Evolutionary conservation across 1,140 invertebrate genomes (phyloP).

Genomic region (Drosophila willistoni): DNA sequence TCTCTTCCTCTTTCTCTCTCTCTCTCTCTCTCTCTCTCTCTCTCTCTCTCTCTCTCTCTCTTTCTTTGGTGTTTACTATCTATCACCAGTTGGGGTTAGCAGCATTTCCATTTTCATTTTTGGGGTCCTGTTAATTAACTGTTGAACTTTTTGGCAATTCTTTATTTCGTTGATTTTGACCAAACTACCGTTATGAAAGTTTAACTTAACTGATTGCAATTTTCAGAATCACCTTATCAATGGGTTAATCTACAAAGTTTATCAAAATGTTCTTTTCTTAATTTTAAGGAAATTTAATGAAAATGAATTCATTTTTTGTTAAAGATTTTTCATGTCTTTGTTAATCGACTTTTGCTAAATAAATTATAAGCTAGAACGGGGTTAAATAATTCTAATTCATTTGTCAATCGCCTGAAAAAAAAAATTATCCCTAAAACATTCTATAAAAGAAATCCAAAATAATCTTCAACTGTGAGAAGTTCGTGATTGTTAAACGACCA

Average conservation of each 20-base stretch:
- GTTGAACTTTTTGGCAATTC: slow-evolving; percentile 10
- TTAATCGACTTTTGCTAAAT: too few species aligned
- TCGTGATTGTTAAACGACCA: too few species aligned
- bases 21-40: not conserved
- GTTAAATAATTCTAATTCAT: too few species aligned
- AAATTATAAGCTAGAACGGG: too few species aligned
- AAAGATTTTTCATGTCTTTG: too few species aligned
- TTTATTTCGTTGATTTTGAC: not conserved
- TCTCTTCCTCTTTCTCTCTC: not conserved
- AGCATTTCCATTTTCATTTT: slow-evolving; percentile 9
- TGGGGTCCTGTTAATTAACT: slow-evolving; percentile 3
- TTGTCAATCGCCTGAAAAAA: too few species aligned
- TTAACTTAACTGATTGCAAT: slow-evolving; percentile 16
- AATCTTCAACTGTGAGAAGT: too few species aligned
- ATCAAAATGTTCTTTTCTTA: too few species aligned
- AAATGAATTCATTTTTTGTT: too few species aligned
- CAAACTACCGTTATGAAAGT: slow-evolving; percentile 1
- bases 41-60: not conserved
- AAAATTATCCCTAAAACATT: too few species aligned
- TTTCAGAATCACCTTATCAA: not conserved
- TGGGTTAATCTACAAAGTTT: not conserved
- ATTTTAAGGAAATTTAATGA: too few species aligned
- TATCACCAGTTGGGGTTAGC: slow-evolving; percentile 8
- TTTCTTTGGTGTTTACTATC: slow-evolving; percentile 11
- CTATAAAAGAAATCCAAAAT: too few species aligned